phyloP scores from a whole-genome alignment of 2,113 vertebrate species.

The Arizona elegans region DNA sequence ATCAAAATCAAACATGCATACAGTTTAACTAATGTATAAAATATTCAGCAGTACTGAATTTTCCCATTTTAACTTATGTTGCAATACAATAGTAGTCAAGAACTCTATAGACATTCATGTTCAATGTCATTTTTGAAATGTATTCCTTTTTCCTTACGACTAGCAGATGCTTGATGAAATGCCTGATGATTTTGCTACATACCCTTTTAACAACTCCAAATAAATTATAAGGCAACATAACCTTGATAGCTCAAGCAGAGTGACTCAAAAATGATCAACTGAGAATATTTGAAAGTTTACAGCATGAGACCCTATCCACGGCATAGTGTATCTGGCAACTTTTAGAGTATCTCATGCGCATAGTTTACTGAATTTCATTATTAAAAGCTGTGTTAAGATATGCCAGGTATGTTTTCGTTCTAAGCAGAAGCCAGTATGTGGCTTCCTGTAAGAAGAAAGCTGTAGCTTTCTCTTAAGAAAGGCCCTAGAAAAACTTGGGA shows the following conservation, averaged over 20 bases:
- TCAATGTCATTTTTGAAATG: constrained; percentile 4
- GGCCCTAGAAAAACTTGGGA: background rate
- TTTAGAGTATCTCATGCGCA: background rate
- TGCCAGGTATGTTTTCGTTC: background rate
- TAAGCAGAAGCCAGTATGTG: background rate
- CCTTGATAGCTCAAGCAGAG: constrained; percentile 10
- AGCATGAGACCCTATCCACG: background rate
- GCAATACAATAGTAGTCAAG: background rate
- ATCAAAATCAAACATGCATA: background rate
- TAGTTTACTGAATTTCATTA: background rate
- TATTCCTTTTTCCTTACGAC: constrained; percentile 5
- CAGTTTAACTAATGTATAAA: background rate
- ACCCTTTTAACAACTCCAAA: constrained; percentile 5
- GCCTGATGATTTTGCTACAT: background rate
- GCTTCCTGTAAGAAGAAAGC: background rate
- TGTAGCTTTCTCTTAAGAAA: background rate
- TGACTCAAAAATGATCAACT: constrained; percentile 1
- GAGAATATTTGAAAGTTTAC: constrained; percentile 1
- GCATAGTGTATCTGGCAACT: constrained; percentile 4
- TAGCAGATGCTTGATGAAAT: constrained; percentile 13
- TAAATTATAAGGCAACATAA: constrained; percentile 20
- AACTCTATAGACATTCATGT: background rate
- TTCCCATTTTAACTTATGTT: background rate
- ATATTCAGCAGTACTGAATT: background rate
- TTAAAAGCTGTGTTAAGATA: background rate